Base-by-base conservation (phyloP, 2,888 invertebrate genomes). In the Hirtodrosophila histrioides region DNA sequence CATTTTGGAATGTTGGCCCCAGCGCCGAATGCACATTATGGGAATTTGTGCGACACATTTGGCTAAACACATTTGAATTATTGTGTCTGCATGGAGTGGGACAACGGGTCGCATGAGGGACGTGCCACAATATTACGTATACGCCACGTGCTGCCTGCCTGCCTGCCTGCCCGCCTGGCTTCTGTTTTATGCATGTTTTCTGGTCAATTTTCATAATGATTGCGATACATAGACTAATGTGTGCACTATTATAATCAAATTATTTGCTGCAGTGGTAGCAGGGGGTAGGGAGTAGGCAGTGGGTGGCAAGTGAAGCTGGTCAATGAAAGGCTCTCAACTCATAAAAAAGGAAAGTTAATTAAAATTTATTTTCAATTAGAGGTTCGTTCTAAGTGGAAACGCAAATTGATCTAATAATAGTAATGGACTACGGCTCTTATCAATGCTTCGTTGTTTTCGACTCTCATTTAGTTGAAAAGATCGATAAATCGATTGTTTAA, bases 21-120 rank as follows among this genome's bases (percentile, higher is more conserved):
- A 29, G 8, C 41, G 29, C 41, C 6, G 11, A 76, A 77, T 76
- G 69, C 76, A 57, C 63, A 70, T 65, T 75, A 58, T 55, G 83
- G 85, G 83, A 83, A 75, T 85, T 73, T 31, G 62, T 48, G 65
- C 55, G 43, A 46, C 41, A 43, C 51, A 69, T 77, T 72, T 41
- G 24, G 66, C 58, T 58, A 48, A 67, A 55, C 68, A 71, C 70
- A 79, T 82, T 83, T 71, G 64, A 77, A 69, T 75, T 75, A 69
- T 69, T 54, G 61, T 67, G 17, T 35, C 33, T 56, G 43, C 31
- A 56, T 51, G 61, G 41, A 33, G 39, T 40, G 24, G 27, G 23
- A 45, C 23, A 24, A 55, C 60, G 35, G 8, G n/a, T 49, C 67
- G 61, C 62, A 70, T 67, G 70, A 17, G 57, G 31, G 40, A 45